These are phyloP conservation scores for Emydura subglobosa DNA, from an alignment of 2,113 vertebrate genomes.

Conservation along the genomic window DNA sequence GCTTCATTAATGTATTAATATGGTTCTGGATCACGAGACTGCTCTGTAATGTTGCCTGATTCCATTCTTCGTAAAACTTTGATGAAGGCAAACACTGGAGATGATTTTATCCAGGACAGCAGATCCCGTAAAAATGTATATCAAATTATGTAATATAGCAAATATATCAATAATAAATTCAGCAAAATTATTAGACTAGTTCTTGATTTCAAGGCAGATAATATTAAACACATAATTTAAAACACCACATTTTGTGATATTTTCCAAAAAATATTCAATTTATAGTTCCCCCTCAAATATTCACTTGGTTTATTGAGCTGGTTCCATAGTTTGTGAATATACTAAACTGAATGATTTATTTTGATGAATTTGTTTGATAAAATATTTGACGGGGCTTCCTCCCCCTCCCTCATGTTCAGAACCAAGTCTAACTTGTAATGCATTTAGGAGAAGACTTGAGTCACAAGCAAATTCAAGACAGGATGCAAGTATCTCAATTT, in stretches of 20 bases:
- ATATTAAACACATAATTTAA: background rate
- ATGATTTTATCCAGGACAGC: background rate
- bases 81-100: background rate
- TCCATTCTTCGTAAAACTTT: background rate
- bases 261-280: background rate
- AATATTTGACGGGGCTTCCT: background rate
- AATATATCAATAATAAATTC: background rate
- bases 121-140: background rate
- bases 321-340: background rate
- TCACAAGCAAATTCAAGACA: background rate
- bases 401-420: background rate
- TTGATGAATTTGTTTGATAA: background rate
- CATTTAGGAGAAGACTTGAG: background rate
- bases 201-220: background rate
- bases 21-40: background rate
- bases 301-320: background rate
- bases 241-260: background rate
- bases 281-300: background rate
- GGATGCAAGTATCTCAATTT: background rate
- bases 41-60: background rate
- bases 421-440: background rate
- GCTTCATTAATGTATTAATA: rapidly evolving
- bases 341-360: constrained; percentile 6
- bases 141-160: background rate
- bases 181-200: background rate